Conservation (phyloP, 2,113 vertebrate species). For the Copsychus sechellarum region DNA sequence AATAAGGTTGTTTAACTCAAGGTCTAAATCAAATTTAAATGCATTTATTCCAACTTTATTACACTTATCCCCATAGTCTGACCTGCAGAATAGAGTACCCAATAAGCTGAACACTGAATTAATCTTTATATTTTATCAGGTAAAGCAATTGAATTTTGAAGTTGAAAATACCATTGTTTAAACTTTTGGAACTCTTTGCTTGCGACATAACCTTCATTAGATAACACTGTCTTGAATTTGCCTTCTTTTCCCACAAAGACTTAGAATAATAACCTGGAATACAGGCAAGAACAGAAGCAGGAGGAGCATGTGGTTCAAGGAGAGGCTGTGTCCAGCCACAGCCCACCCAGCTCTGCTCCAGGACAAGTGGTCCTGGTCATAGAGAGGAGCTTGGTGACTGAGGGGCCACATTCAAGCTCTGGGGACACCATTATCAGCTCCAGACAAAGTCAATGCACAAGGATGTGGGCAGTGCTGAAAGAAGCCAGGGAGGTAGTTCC, state of each 20-base stretch:
- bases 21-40: neutral
- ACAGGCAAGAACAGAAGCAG: neutral
- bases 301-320: neutral
- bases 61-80: neutral
- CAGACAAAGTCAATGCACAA: neutral
- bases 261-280: neutral
- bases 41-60: neutral
- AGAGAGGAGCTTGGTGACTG: neutral
- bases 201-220: neutral
- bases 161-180: neutral
- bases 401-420: neutral
- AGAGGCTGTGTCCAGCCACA: neutral
- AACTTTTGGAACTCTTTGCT: neutral
- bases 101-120: neutral
- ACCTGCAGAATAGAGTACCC: neutral
- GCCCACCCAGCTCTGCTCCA: neutral
- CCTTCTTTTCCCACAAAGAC: neutral
- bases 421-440: neutral
- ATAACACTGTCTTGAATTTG: neutral
- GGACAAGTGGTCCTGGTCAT: accelerated
- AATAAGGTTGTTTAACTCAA: neutral
- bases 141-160: neutral
- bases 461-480: neutral
- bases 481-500: neutral
- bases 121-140: neutral